Base-by-base conservation (phyloP, 2,888 invertebrate species). In the Aplocera efformata region DNA sequence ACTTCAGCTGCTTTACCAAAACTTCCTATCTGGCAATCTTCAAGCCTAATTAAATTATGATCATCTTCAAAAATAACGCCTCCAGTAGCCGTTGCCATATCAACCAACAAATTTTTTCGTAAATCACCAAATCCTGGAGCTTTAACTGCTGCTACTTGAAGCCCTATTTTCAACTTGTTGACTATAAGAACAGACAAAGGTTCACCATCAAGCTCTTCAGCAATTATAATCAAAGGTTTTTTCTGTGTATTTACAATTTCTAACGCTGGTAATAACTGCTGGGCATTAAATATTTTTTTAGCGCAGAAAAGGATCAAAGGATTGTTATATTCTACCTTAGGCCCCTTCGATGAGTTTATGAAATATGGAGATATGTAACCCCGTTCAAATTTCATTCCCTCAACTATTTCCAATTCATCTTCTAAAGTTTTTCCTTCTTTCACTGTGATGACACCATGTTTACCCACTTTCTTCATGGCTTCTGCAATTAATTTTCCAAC, bases 331-430 rank as follows among this genome's bases (percentile, higher is more conserved):
- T 99, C 99, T 32, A 97, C 96, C 88, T 95, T 98, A 8, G 97
- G 97, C 27, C 98, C 98, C 90, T 99, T 99, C n/a, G 94, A 89
- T 3, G 98, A 96, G 78, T 99, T 99, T 55, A 99, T 98, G 78
- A 99, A 99, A 77, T 99, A 99, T 0, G 99, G 99, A 2, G 99
- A 99, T 69, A 99, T 96, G 81, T 96, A 99, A 28, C 99, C 99
- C 47, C 98, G 91, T 67, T 99, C 99, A 81, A 99, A 98, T 83
- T 98, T 97, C 97, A 99, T 97, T 36, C 99, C 99, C 83, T 99
- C 99, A 67, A 96, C 96, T 11, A 97, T 56, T 88, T 99, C 98
- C 46, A 99, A 84, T 76, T 99, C 98, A 85, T 99, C 98, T 42
- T 90, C 90, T 38, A 99, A 84, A 0, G 98, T 99, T 89, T 99